Evolutionary conservation across 1,140 invertebrate species (phyloP).

Genomic region (Neodiprion lecontei): DNA sequence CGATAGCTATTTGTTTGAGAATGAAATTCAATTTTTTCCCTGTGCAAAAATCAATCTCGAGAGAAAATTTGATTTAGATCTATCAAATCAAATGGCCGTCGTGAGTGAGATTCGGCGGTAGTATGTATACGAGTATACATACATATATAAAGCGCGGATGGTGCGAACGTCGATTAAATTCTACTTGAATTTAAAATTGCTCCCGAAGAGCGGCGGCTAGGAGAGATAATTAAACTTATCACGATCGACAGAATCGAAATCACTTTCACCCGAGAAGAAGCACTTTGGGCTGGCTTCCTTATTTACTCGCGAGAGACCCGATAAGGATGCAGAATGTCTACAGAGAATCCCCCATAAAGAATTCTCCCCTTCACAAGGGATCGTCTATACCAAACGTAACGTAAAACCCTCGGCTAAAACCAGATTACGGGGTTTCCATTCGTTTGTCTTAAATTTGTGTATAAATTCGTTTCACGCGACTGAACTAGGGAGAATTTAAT

Average conservation of each 20-base stretch:
- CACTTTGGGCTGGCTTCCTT: not conserved
- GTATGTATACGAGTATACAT: not conserved
- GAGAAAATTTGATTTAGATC: not conserved
- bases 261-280: not conserved
- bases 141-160: not conserved
- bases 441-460: conserved; percentile 1
- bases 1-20: not conserved
- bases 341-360: not conserved
- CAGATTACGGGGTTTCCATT: not conserved
- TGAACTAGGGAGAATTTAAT: not conserved
- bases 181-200: not conserved
- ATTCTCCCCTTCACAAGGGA: not conserved
- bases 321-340: conserved; percentile 3
- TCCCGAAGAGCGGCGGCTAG: not conserved
- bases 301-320: not conserved
- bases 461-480: not conserved
- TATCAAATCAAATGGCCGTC: not conserved
- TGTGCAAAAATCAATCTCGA: not conserved
- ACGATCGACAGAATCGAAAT: not conserved
- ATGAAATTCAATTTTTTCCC: not conserved
- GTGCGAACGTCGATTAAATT: not conserved
- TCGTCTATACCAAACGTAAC: not conserved
- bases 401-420: not conserved
- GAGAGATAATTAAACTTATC: conserved; percentile 3
- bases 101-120: not conserved